Percentiles rank a stretch among this genome's conserved stretches.
Conservation (phyloP, 2,113 vertebrate species). For the Ammospiza caudacuta region DNA sequence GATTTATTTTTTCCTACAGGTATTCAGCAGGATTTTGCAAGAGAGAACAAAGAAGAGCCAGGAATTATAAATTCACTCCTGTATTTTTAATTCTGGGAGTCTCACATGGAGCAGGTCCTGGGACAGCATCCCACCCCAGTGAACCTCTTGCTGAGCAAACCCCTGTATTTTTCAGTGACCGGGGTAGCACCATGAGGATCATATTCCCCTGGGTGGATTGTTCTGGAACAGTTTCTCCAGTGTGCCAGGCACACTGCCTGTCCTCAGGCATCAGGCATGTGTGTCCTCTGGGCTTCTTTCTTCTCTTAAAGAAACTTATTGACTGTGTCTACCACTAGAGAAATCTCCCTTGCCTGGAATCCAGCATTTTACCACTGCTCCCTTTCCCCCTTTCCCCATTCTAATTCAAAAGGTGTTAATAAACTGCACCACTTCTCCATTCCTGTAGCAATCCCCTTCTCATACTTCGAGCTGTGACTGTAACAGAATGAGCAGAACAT, state of each 20-base stretch:
- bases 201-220: slow-evolving; percentile 73
- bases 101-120: slow-evolving; percentile 6
- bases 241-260: slow-evolving; percentile 69
- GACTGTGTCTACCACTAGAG: slow-evolving; percentile 55
- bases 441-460: neutral
- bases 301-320: slow-evolving; percentile 58
- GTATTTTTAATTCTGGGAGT: neutral
- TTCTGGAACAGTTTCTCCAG: slow-evolving; percentile 73
- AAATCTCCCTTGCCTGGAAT: slow-evolving; percentile 45
- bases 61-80: neutral
- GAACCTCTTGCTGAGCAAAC: slow-evolving; percentile 39
- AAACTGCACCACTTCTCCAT: neutral
- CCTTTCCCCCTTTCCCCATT: neutral
- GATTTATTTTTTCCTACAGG: neutral
- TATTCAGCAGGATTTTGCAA: neutral
- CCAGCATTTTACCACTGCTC: slow-evolving; percentile 30
- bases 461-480: neutral
- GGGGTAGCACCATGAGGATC: slow-evolving; percentile 66
- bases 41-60: neutral
- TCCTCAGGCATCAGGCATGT: slow-evolving; percentile 74
- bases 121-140: slow-evolving; percentile 53
- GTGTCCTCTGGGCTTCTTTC: slow-evolving; percentile 66
- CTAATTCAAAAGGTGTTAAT: neutral
- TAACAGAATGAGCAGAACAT: neutral
- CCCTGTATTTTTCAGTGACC: slow-evolving; percentile 59